A percentile compares a stretch with the other conserved stretches of the same genome.
Evolutionary conservation across 1,140 invertebrate species (phyloP).

Genomic region (Stegodyphus mimosarum): DNA sequence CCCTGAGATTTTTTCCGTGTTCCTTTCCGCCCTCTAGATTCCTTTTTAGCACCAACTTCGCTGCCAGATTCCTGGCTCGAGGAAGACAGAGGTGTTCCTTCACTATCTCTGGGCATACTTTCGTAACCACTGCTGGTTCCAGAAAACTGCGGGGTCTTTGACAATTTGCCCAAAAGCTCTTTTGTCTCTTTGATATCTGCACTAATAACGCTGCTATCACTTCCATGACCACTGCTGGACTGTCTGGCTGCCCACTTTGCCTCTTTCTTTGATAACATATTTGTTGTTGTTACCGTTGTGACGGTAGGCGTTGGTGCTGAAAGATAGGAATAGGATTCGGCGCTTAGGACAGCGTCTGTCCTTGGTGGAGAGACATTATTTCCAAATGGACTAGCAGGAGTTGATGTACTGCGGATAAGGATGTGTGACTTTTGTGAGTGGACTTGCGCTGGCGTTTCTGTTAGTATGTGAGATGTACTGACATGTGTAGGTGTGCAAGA

Average conservation of each 20-base stretch:
- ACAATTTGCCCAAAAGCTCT: slow-evolving; percentile 4
- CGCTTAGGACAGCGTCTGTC: not conserved
- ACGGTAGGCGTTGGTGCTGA: not conserved
- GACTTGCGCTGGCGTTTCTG: not conserved
- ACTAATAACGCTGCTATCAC: slow-evolving; percentile 66
- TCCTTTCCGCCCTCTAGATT: slow-evolving; percentile 43
- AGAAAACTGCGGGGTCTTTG: slow-evolving; percentile 73
- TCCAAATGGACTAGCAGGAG: slow-evolving; percentile 26
- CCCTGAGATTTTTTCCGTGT: slow-evolving; percentile 46
- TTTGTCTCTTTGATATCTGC: slow-evolving; percentile 17
- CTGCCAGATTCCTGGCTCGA: slow-evolving; percentile 68
- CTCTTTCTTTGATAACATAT: slow-evolving; percentile 20
- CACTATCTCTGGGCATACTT: slow-evolving; percentile 82
- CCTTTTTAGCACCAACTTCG: slow-evolving; percentile 65
- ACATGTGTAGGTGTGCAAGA: not conserved
- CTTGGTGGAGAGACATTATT: not conserved
- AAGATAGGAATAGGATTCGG: slow-evolving; percentile 36
- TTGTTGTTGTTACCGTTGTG: slow-evolving; percentile 33
- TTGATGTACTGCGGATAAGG: slow-evolving; percentile 44
- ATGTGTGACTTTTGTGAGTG: slow-evolving; percentile 16
- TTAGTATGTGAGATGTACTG: slow-evolving; percentile 9
- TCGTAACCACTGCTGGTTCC: slow-evolving; percentile 81
- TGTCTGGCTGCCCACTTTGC: slow-evolving; percentile 63
- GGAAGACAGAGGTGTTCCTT: slow-evolving; percentile 73
- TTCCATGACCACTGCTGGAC: slow-evolving; percentile 69